Conservation (phyloP, 2,797 vertebrate species). For the Gouania willdenowi region DNA sequence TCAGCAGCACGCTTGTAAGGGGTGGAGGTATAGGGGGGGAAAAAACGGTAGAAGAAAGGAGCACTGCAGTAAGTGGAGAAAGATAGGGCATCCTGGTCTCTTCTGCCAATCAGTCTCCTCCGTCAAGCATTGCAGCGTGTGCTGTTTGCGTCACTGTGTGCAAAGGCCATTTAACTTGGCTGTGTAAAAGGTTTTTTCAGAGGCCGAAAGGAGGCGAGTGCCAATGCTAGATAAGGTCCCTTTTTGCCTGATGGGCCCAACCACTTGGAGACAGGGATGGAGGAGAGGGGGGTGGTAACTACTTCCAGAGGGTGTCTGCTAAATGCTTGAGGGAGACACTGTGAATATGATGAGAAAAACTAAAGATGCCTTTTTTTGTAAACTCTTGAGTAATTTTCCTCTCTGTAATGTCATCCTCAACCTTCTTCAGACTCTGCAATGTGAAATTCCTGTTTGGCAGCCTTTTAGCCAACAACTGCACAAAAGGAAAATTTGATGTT, state of each 20-base stretch:
- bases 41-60: slow-evolving; percentile 44
- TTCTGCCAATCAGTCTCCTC: slow-evolving; percentile 67
- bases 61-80: slow-evolving; percentile 35
- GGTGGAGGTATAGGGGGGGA: slow-evolving; percentile 46
- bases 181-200: slow-evolving; percentile 69
- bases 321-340: slow-evolving; percentile 22
- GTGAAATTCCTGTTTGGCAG: too few relatives aligned
- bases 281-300: slow-evolving; percentile 9
- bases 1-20: slow-evolving; percentile 52
- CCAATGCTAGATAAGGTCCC: slow-evolving; percentile 60
- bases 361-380: too few relatives aligned
- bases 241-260: slow-evolving; percentile 43
- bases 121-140: slow-evolving; percentile 48
- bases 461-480: too few relatives aligned
- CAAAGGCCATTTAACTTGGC: slow-evolving; percentile 55
- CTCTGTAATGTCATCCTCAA: not conserved
- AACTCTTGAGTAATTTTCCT: not conserved
- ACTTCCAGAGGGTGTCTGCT: slow-evolving; percentile 23
- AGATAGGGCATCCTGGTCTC: slow-evolving; percentile 65
- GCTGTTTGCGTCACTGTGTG: slow-evolving; percentile 29
- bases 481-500: too few relatives aligned
- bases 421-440: not conserved
- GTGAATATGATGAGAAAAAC: slow-evolving; percentile 4
- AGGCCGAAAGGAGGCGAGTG: slow-evolving; percentile 58
- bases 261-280: slow-evolving; percentile 20